Conservation (phyloP, 2,797 vertebrate genomes). For the Poeciliopsis presidionis region DNA sequence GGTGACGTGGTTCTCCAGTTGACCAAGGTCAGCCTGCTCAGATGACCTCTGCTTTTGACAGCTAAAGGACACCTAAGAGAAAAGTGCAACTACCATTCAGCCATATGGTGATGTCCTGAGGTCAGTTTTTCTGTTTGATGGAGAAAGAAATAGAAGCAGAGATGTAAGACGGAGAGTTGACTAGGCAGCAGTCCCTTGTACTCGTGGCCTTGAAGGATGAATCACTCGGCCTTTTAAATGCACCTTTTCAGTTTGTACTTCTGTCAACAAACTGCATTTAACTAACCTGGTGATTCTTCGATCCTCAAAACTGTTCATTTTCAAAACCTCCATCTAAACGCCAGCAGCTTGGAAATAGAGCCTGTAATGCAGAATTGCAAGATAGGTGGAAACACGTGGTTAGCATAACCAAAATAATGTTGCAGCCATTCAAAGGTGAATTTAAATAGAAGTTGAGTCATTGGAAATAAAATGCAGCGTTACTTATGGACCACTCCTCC, state of each 20-base stretch:
- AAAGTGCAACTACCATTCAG: conserved; percentile 61
- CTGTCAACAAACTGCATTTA: conserved; percentile 35
- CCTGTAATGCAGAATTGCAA: background rate
- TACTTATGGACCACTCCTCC: background rate
- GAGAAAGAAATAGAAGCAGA: conserved; percentile 25
- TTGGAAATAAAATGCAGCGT: background rate
- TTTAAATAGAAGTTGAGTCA: background rate
- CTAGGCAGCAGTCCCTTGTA: background rate
- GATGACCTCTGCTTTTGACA: conserved; percentile 25
- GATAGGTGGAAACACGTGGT: background rate
- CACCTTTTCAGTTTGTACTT: conserved; percentile 42
- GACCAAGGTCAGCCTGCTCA: conserved; percentile 26
- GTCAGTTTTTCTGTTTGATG: conserved; percentile 20
- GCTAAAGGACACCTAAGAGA: conserved; percentile 40
- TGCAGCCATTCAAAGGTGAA: background rate
- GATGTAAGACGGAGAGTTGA: conserved; percentile 5
- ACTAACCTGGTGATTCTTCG: conserved; percentile 3
- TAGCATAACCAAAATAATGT: background rate
- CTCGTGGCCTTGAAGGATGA: conserved; percentile 50
- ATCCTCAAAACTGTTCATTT: conserved; percentile 9
- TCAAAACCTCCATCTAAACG: conserved; percentile 4
- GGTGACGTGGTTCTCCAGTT: conserved; percentile 14
- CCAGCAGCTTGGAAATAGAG: conserved; percentile 1
- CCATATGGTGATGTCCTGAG: conserved; percentile 10
- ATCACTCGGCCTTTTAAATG: conserved; percentile 42